Evolutionary conservation across 2,113 vertebrate species (phyloP).

Genomic region (Rhinolophus ferrumequinum): DNA sequence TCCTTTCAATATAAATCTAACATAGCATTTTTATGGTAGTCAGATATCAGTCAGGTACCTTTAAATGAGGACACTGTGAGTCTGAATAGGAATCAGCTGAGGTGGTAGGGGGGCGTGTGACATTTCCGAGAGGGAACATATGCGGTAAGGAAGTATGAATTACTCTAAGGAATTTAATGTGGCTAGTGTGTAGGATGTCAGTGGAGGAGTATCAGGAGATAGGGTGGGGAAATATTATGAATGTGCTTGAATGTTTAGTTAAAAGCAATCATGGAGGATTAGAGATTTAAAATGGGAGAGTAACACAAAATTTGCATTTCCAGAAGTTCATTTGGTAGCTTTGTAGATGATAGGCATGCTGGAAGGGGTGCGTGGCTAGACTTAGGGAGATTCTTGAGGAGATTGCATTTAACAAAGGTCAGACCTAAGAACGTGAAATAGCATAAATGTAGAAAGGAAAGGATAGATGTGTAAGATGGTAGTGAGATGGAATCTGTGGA

Average conservation of each 20-base stretch:
- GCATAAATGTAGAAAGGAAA: neutral
- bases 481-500: neutral
- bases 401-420: neutral
- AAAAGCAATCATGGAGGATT: neutral
- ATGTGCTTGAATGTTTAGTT: constrained; percentile 11
- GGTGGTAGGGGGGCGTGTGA: neutral
- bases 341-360: neutral
- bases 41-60: neutral
- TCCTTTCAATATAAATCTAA: neutral
- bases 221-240: neutral
- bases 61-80: neutral
- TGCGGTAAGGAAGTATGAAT: neutral
- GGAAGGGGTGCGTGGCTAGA: neutral
- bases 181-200: neutral
- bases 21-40: neutral
- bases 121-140: neutral
- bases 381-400: neutral
- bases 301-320: constrained; percentile 21
- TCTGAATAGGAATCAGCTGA: constrained; percentile 21
- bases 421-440: constrained; percentile 14
- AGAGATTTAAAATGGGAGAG: constrained; percentile 5
- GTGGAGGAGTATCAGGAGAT: neutral
- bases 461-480: neutral
- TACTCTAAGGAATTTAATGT: neutral
- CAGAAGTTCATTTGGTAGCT: neutral